A percentile compares a stretch with the other conserved stretches of the same genome.
phyloP scores from a whole-genome alignment of 2,113 vertebrate genomes.

The Periophthalmus modestus region DNA sequence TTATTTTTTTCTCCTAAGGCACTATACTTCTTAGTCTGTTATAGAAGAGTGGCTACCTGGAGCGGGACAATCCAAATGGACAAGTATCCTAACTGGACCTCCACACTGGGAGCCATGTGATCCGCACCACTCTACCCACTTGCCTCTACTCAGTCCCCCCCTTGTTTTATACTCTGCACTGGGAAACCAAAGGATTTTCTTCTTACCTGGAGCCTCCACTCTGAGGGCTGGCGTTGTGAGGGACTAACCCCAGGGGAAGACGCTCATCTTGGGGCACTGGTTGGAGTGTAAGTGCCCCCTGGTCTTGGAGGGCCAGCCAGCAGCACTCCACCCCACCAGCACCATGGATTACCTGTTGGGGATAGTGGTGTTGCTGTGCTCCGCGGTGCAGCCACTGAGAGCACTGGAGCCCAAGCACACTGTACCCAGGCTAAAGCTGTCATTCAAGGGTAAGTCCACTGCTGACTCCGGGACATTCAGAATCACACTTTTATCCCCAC shows the following conservation, averaged over 20 bases:
- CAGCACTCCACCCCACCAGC: slow-evolving; percentile 75
- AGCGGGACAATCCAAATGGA: slow-evolving; percentile 59
- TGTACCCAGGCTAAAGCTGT: slow-evolving; percentile 93
- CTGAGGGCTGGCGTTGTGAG: slow-evolving; percentile 34
- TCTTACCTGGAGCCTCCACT: slow-evolving; percentile 50
- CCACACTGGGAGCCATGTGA: slow-evolving; percentile 79
- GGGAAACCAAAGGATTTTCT: slow-evolving; percentile 62
- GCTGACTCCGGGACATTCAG: slow-evolving; percentile 40
- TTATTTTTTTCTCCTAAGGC: slow-evolving; percentile 34
- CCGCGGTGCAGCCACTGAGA: slow-evolving; percentile 82
- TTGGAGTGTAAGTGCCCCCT: slow-evolving; percentile 72
- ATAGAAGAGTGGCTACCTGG: slow-evolving; percentile 58
- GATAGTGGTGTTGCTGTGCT: slow-evolving; percentile 88
- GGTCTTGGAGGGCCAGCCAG: slow-evolving; percentile 75
- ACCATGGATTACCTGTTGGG: slow-evolving; percentile 92
- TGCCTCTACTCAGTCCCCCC: slow-evolving; percentile 45
- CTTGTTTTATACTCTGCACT: slow-evolving; percentile 40
- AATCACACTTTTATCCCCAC: slow-evolving; percentile 19
- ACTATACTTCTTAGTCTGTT: slow-evolving; percentile 18
- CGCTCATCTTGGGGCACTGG: slow-evolving; percentile 62
- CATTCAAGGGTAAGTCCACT: slow-evolving; percentile 90
- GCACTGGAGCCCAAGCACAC: slow-evolving; percentile 87
- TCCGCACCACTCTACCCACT: slow-evolving; percentile 56
- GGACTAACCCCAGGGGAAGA: slow-evolving; percentile 50
- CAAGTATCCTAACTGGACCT: slow-evolving; percentile 61